Evolutionary conservation across 2,888 invertebrate genomes (phyloP).

Genomic region (Eristalis pertinax): DNA sequence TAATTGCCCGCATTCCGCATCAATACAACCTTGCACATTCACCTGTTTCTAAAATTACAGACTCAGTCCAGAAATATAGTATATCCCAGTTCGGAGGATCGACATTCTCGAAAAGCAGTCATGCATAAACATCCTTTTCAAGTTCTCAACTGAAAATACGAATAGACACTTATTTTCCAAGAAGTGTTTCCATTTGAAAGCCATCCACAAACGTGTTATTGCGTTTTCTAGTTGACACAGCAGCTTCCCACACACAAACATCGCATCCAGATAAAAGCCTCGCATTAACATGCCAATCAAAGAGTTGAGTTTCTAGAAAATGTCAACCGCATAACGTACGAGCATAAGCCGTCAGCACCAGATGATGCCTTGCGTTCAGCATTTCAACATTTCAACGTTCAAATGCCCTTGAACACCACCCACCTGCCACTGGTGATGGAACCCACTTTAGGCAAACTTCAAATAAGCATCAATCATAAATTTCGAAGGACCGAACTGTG

Average conservation of each 20-base stretch:
- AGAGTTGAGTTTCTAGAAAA: constrained; percentile 6
- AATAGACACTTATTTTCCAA: background rate
- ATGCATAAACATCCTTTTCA: too few species aligned
- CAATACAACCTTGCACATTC: too few species aligned
- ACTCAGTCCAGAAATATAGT: too few species aligned
- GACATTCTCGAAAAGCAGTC: too few species aligned
- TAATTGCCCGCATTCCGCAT: too few species aligned
- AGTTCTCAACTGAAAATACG: background rate
- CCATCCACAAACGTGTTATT: background rate
- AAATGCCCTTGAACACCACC: background rate
- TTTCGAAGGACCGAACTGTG: constrained; percentile 12
- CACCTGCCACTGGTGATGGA: background rate
- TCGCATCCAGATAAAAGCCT: background rate
- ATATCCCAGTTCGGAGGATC: too few species aligned
- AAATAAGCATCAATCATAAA: constrained; percentile 57
- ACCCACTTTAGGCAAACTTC: constrained; percentile 34
- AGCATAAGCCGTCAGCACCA: constrained; percentile 5
- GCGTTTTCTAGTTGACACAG: constrained; percentile 7
- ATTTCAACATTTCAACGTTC: background rate
- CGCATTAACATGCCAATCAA: constrained; percentile 39
- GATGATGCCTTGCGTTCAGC: constrained; percentile 19
- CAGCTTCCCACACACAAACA: background rate
- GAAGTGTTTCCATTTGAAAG: background rate
- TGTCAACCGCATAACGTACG: background rate
- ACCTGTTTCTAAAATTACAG: too few species aligned